Base-by-base conservation (phyloP, 2,888 invertebrate genomes). In the Drosophila birchii region DNA sequence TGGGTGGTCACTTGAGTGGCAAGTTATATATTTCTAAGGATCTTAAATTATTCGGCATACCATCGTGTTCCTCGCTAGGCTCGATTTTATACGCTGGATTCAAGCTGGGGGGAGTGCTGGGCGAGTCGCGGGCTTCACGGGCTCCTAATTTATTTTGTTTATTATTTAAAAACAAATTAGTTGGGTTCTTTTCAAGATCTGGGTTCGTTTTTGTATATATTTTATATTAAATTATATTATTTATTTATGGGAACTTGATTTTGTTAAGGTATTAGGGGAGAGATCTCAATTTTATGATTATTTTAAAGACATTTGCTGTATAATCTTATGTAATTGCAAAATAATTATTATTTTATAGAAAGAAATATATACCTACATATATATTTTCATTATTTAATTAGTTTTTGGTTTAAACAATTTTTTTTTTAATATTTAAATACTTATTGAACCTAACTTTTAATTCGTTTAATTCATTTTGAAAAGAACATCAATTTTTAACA, bases 1-100 rank as follows among this genome's bases (percentile, higher is more conserved):
- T 70, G 72, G 70, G 59, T 58, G 70, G 59, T 58, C 83, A 76
- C 54, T 78, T 79, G 61, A 63, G 64, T 43, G 70, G 45, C 14
- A 47, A 12, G 16, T 4, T 41, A 16, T 47, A 36, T 47, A 36
- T 36, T 38, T 49, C 18, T 29, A 26, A 1, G 32, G 39, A 20
- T 23, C 11, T n/a, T n/a, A 39, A 12, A 39, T 34, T 41, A 20
- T 32, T 45, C 56, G 41, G 39, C 89, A 86, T 91, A 91, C 91
- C 91, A 84, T 91, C 91, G 72, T 91, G 89, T 78, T 90, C 91
- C 64, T 92, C 91, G 79, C 78, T 91, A 59, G 89, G 73, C 66
- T 93, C 93, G 59, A 93, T 93, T 82, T 90, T 91, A 78, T 91
- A 93, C 75, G 92, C 92, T 68, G 93, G 92, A 90, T 93, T 93